Evolutionary conservation across 2,888 invertebrate species (phyloP).

Genomic region (Phragmatobia fuliginosa): DNA sequence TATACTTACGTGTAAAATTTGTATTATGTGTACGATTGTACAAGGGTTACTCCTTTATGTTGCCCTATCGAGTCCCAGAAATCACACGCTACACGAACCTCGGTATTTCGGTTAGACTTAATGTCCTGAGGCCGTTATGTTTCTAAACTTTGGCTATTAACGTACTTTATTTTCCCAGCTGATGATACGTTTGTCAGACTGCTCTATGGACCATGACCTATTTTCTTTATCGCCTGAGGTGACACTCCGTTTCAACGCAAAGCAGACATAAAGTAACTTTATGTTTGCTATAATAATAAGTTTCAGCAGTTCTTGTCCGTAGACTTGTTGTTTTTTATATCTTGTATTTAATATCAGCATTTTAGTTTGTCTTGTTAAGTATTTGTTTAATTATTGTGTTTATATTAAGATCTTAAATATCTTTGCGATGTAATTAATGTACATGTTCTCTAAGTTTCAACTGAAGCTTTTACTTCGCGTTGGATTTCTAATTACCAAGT

Average conservation of each 20-base stretch:
- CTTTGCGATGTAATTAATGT: neutral
- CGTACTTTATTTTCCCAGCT: conserved; percentile 29
- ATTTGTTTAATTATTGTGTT: conserved; percentile 36
- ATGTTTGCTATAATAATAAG: conserved; percentile 64
- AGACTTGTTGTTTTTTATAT: conserved; percentile 52
- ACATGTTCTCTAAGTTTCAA: neutral
- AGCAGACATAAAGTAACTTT: conserved; percentile 59
- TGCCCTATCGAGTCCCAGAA: neutral
- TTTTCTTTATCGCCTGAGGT: conserved; percentile 62
- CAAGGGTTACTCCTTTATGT: neutral
- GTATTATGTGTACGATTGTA: neutral
- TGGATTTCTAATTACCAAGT: conserved; percentile 7
- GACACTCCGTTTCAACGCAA: conserved; percentile 67
- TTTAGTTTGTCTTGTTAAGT: conserved; percentile 39
- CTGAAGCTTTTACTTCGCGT: neutral
- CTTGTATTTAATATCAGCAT: conserved; percentile 37
- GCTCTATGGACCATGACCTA: conserved; percentile 77
- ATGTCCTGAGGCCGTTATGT: neutral
- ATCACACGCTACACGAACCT: conserved; percentile 5
- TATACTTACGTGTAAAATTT: neutral
- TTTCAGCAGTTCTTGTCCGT: conserved; percentile 45
- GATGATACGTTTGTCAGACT: conserved; percentile 51
- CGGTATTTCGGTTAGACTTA: conserved; percentile 5
- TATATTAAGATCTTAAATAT: neutral
- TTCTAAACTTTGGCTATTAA: conserved; percentile 8